A percentile compares a stretch with the other conserved stretches of the same genome.
Conservation (phyloP, 37 sponge, comb jelly and placozoan genomes). For the Spongilla lacustris region DNA sequence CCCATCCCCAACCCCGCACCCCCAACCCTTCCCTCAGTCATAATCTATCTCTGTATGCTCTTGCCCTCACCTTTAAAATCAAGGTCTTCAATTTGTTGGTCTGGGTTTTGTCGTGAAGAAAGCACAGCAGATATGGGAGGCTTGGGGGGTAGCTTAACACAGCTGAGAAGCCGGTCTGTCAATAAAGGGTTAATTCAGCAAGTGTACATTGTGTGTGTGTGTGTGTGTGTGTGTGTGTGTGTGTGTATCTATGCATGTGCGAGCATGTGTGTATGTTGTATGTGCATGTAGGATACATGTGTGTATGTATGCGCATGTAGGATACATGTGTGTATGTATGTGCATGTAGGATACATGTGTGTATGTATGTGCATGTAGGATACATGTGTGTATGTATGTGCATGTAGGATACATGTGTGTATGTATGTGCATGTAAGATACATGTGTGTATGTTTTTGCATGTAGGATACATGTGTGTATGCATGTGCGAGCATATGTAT, state of each 20-base stretch:
- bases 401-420: no score
- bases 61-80: slow-evolving; percentile 66
- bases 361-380: background rate
- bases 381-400: no score
- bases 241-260: background rate
- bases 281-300: no score
- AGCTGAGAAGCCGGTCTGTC: slow-evolving; percentile 76
- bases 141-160: slow-evolving; percentile 71
- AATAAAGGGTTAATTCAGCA: background rate
- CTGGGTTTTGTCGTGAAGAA: background rate
- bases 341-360: no score
- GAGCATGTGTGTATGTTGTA: background rate
- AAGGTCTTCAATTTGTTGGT: slow-evolving; percentile 46
- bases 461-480: no score
- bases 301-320: no score
- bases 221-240: no score
- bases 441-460: no score
- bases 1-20: background rate
- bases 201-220: background rate
- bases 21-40: background rate
- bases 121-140: slow-evolving; percentile 8
- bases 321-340: no score
- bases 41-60: background rate
- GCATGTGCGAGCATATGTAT: no score
- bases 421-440: no score